A percentile compares a stretch with the other conserved stretches of the same genome.
Conservation (phyloP, 2,888 invertebrate genomes). For the Drepana falcataria region DNA sequence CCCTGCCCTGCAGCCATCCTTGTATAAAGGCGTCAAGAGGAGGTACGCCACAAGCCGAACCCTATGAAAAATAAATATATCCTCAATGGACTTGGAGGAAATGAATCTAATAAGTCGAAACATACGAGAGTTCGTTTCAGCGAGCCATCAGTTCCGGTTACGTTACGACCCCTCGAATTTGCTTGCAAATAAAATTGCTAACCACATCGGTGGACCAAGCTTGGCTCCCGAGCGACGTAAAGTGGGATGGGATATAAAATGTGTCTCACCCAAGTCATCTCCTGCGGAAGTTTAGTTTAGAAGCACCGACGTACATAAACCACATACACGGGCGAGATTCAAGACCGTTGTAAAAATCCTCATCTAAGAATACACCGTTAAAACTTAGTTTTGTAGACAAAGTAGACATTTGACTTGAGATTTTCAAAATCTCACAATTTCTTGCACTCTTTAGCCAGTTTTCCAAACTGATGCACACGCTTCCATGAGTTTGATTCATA, state of each 20-base stretch:
- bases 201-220: constrained; percentile 41
- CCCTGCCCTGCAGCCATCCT: too few relatives aligned
- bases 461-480: too few relatives aligned
- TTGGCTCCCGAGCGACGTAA: constrained; percentile 43
- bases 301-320: constrained; percentile 31
- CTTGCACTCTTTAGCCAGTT: too few relatives aligned
- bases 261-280: constrained; percentile 56
- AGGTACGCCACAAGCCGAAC: background rate
- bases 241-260: constrained; percentile 52
- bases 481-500: too few relatives aligned
- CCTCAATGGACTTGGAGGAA: constrained; percentile 38
- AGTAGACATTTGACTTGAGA: background rate
- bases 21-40: too few relatives aligned
- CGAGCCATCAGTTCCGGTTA: constrained; percentile 45
- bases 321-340: constrained; percentile 16
- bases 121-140: constrained; percentile 46
- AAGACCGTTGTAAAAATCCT: constrained; percentile 26
- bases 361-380: constrained; percentile 9
- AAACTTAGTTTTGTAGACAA: background rate
- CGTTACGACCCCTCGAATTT: constrained; percentile 64
- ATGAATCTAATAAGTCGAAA: constrained; percentile 59
- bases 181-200: constrained; percentile 63
- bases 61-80: constrained; percentile 12
- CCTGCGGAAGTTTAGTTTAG: constrained; percentile 57
- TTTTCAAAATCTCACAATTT: background rate